Percentiles rank a stretch among this genome's conserved stretches.
These are phyloP conservation scores for Chelonoidis abingdonii DNA, from an alignment of 2,113 vertebrate species.

Conservation along the genomic window DNA sequence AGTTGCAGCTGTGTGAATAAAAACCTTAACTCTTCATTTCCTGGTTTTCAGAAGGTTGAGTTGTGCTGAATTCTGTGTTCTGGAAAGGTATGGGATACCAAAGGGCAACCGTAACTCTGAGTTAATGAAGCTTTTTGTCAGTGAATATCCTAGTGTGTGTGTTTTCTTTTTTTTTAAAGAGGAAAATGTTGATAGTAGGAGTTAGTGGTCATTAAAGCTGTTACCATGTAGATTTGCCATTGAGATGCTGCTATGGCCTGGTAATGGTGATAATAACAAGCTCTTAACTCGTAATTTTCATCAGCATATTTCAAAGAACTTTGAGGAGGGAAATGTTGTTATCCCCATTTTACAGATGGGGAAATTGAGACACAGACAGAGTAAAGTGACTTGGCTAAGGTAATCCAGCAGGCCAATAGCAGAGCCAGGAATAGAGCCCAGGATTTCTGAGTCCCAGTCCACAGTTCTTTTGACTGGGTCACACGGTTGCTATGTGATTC, in stretches of 20 bases:
- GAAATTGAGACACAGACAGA: not conserved
- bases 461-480: too few species aligned
- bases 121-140: not conserved
- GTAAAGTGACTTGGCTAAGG: too few species aligned
- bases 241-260: too few species aligned
- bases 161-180: too few species aligned
- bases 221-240: too few species aligned
- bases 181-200: too few species aligned
- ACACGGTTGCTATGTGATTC: too few species aligned
- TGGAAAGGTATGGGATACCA: not conserved
- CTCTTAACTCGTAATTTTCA: not conserved
- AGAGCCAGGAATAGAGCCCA: too few species aligned
- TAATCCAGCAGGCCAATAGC: too few species aligned
- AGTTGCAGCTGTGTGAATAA: not conserved
- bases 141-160: not conserved
- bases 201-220: too few species aligned
- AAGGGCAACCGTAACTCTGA: not conserved
- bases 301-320: not conserved
- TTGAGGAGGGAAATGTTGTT: not conserved
- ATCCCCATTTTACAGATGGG: not conserved
- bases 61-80: not conserved
- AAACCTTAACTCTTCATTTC: not conserved
- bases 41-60: not conserved
- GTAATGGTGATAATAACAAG: not conserved
- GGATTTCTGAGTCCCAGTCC: too few species aligned